Evolutionary conservation across 1,140 invertebrate species (phyloP).

Genomic region (Magallana gigas): DNA sequence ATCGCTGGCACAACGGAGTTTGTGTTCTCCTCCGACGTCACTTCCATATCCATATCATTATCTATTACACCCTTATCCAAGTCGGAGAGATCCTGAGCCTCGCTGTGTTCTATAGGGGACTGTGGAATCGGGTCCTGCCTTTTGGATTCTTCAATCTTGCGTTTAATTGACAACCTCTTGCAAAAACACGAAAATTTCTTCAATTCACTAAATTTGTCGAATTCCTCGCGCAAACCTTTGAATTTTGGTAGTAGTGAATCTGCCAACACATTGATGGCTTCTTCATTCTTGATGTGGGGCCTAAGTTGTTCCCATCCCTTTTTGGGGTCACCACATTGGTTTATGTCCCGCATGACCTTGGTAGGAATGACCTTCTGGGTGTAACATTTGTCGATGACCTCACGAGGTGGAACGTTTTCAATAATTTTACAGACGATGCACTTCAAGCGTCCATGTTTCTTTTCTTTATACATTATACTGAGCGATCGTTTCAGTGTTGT

Average conservation of each 20-base stretch:
- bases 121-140: background rate
- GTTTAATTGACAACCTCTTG: background rate
- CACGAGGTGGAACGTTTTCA: background rate
- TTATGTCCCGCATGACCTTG: background rate
- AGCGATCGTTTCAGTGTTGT: background rate
- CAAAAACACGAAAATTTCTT: background rate
- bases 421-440: constrained; percentile 12
- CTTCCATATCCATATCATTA: too few species aligned
- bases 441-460: background rate
- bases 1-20: too few species aligned
- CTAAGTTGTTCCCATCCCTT: background rate
- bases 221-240: background rate
- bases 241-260: constrained; percentile 6
- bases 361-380: background rate
- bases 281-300: background rate
- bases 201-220: background rate
- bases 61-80: background rate
- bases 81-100: background rate
- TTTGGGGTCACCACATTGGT: background rate
- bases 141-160: background rate
- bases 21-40: too few species aligned
- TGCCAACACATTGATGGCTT: background rate
- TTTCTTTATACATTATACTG: constrained; percentile 5
- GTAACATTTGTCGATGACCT: constrained; percentile 3
- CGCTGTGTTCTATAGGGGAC: background rate